Evolutionary conservation across 2,888 invertebrate genomes (phyloP), one percentile per base, ranked within the genome.

Genomic region (Ichneumoninae sp.): DNA sequence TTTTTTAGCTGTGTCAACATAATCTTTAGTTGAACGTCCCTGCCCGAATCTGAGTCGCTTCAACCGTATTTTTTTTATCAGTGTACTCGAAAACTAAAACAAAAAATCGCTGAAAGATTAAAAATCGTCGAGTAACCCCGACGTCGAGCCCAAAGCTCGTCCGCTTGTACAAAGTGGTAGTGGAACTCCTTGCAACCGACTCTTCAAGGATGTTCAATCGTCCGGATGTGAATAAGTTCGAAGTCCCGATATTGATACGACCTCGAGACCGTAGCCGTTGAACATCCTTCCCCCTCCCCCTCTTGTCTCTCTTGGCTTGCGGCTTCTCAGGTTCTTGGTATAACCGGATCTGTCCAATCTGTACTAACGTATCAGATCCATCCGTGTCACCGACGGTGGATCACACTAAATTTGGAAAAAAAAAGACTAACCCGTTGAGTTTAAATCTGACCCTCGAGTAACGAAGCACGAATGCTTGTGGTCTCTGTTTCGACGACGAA

Each of bases 401-500:
- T 16, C 16, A 8, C 19, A 16, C 13, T 13, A 22, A 44, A 68
- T 7, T 13, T 65, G 16, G n/a, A 10, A 3, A 50, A 4, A 50
- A 50, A 69, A 19, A 36, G n/a, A 76, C 76, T 76, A 76, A 76
- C 76, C 52, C 66, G 22, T 33, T 54, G 52, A 40, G 76, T 54
- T 52, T 10, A 52, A 7, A 19, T 7, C n/a, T n/a, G 75, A 66
- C 52, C 54, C 26, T 36, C 52, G 75, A 66, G 50, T 76, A 76
- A 76, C 76, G 66, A 66, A 76, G 40, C 65, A 50, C 65, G 66
- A 76, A 65, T 66, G 30, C 66, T 36, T 76, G 50, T 66, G 76
- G 54, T 76, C 22, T 80, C 26, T 81, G 72, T 66, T 65, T 83
- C 68, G 72, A 87, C 89, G 87, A 90, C 89, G 86, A 87, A 89